Evolutionary conservation across 2,113 vertebrate species (phyloP), one percentile per base, ranked within the genome.

Genomic region (Macaca nemestrina): DNA sequence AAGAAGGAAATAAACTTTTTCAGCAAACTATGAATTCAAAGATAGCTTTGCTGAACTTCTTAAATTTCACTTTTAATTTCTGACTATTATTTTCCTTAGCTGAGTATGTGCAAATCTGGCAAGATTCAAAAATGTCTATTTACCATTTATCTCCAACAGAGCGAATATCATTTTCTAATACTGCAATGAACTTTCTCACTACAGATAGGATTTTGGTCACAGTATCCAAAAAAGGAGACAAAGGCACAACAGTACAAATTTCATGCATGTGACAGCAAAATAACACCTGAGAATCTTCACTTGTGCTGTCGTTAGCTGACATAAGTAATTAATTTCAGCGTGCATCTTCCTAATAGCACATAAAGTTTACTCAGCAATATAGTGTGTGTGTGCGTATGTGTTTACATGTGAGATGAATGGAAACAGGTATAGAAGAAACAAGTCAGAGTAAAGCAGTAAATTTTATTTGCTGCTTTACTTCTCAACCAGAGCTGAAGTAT

Each of bases 101-200:
- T 92, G 16, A 7, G 40, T 86, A 43, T 76, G 10, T 52, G 3
- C 52, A 84, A 72, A 45, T 79, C 43, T 81, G 75, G 20, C 92
- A 52, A 73, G 78, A 95, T 32, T 92, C 16, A 94, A 88, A 96
- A 94, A 86, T 91, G n/a, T 94, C 40, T 95, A n/a, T 16, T 85
- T 67, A 75, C 16, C 45, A 83, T 45, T 95, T 94, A 92, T 90
- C 12, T 95, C 52, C 35, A 96, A 93, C 96, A 92, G 6, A 83
- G 55, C 25, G 94, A 97, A 93, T 64, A 97, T 52, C 30, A 30
- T 94, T 70, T 88, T 12, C 32, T 87, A 92, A 88, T 79, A 88
- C 61, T 84, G 6, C 45, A 94, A n/a, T 85, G 55, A 87, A 93
- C 93, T 59, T 61, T 17, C 72, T 94, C 45, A 84, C 22, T 72